Base-by-base conservation (phyloP, 2,888 invertebrate species). In the Caenorhabditis virilis region DNA sequence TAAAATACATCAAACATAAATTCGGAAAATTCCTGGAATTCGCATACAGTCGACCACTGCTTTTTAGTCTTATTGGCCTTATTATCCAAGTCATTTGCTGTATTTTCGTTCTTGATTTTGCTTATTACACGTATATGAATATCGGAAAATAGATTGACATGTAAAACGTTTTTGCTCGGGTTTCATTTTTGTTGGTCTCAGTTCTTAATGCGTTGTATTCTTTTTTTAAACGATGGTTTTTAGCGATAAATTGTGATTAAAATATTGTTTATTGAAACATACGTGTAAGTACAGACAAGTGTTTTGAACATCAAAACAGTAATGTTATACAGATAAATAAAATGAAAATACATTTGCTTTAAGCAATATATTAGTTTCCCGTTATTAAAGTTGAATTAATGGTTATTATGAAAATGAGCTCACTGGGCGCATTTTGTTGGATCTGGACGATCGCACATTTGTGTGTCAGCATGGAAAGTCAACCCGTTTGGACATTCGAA, bases 401-500 rank as follows among this genome's bases (percentile, higher is more conserved):
- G n/a, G n/a, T n/a, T n/a, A n/a, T n/a, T n/a, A n/a, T n/a, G n/a
- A n/a, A n/a, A n/a, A n/a, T n/a, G n/a, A n/a, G n/a, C n/a, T n/a
- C n/a, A n/a, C n/a, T n/a, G n/a, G n/a, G 65, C 72, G 42, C 77
- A 77, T 43, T 78, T 78, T 5, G 72, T 73, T 22, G 72, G 62
- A 45, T 78, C 71, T 13, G 80, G 78, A 41, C 78, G 77, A 42
- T 81, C 77, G 56, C 81, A 81, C 58, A 67, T 63, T 41, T 66
- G 58, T 4, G 72, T 72, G 43, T 75, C 72, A 33, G 69, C 66
- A 54, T 76, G 77, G 71, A 80, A 81, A 22, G 71, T 65, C 26
- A 81, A 63, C 6, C 79, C 78, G 6, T 62, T 58, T 7, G 82
- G 79, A 33, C 82, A 82, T 42, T 81, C 77, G 42, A 82, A 82